These are phyloP conservation scores for Lagopus leucura DNA, from an alignment of 2,113 vertebrate genomes.

Conservation along the genomic window DNA sequence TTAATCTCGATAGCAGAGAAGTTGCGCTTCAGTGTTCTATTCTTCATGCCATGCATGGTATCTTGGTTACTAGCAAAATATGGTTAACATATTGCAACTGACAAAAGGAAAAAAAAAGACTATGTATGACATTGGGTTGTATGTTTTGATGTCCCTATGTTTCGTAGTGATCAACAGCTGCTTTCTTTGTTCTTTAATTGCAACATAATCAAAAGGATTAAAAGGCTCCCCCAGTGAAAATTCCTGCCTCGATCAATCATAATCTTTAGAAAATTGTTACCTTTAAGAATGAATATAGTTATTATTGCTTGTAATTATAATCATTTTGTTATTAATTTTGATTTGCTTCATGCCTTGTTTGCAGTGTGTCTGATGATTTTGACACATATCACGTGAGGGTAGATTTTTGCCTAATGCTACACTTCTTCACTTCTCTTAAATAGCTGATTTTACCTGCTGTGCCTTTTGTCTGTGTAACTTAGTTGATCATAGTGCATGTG, in stretches of 20 bases:
- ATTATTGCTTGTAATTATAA: conserved; percentile 5
- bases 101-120: background rate
- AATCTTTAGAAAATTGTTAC: conserved; percentile 27
- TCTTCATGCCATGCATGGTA: background rate
- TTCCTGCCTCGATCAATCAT: conserved; percentile 2
- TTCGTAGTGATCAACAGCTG: background rate
- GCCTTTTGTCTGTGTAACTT: background rate
- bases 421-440: background rate
- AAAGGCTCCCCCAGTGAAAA: conserved; percentile 7
- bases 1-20: conserved; percentile 6
- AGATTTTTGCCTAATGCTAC: background rate
- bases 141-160: background rate
- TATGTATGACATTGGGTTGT: background rate
- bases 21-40: background rate
- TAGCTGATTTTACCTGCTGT: background rate
- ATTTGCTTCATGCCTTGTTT: background rate
- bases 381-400: background rate
- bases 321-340: background rate
- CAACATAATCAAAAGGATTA: background rate
- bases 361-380: background rate
- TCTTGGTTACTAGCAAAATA: background rate
- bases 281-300: background rate
- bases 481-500: background rate
- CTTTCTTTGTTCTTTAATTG: background rate
- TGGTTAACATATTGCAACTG: background rate